Base-by-base conservation (phyloP, 2,888 invertebrate species). In the Trissolcus brochymenae region DNA sequence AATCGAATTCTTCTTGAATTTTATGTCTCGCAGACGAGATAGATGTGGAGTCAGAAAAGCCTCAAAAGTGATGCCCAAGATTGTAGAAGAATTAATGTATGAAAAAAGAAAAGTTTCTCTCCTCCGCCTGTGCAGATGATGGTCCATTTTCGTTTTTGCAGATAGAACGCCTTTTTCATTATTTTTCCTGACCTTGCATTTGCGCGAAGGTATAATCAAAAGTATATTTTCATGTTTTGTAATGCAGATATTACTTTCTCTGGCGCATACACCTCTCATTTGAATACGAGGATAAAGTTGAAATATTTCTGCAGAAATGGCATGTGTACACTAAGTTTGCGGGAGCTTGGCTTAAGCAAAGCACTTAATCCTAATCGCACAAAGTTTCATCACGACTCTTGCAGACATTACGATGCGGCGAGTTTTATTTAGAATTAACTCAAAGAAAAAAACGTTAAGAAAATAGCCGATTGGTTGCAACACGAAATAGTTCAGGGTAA, bases 321-420 rank as follows among this genome's bases (percentile, higher is more conserved):
- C 74, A 76, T 79, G 79, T 79, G 79, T 79, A 79, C 73, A 54
- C 79, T 66, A 79, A 79, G 76, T 79, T 79, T 67, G 66, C 55
- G 61, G 57, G 73, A 79, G 72, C 79, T 50, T 56, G 66, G 76
- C 79, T 73, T 70, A 73, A 73, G 73, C 46, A 76, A 73, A 76
- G 76, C 66, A 70, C 66, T 76, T 79, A 68, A 79, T 79, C 79
- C 79, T 66, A 79, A 79, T 70, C 70, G 76, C 70, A 46, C 64
- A 70, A 79, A 79, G 61, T 79, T 79, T 73, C 70, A 56, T 70
- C 68, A 29, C 54, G 54, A 60, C 35, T 19, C 41, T 29, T 49
- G 14, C 66, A 68, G 66, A 61, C 65, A 41, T 62, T 68, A 46
- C 61, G 54, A 41, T 57, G 17, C 53, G 59, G 64, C 4, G 53